These are phyloP conservation scores for Tethya wilhelma DNA, from an alignment of 37 sponge, comb jelly and placozoan species.

Conservation along the genomic window DNA sequence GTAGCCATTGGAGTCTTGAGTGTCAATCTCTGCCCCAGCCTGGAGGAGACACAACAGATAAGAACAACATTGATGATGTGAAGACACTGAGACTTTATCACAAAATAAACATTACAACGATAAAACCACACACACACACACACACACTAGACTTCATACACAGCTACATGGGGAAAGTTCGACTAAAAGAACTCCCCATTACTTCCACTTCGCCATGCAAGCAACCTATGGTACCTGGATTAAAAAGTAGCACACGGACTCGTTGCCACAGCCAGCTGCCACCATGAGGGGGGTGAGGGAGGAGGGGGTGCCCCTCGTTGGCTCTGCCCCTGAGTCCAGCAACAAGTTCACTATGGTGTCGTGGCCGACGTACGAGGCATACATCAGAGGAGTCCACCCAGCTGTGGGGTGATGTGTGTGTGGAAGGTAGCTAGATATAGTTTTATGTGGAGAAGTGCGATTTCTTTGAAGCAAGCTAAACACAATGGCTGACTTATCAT, in stretches of 20 bases:
- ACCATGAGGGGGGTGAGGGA: constrained; percentile 81
- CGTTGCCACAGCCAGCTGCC: constrained; percentile 90
- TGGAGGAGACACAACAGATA: constrained; percentile 15
- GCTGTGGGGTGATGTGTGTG: constrained; percentile 19
- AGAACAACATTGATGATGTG: too few species aligned
- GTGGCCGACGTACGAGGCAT: constrained; percentile 81
- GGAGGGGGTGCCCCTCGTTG: constrained; percentile 46
- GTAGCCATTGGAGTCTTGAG: constrained; percentile 62
- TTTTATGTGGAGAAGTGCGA: background rate
- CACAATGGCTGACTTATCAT: too few species aligned
- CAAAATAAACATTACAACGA: too few species aligned
- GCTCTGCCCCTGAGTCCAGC: constrained; percentile 67
- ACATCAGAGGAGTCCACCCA: constrained; percentile 85
- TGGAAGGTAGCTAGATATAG: background rate
- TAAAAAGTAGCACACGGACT: constrained; percentile 80
- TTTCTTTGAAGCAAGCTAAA: too few species aligned
- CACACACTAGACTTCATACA: constrained; percentile 4
- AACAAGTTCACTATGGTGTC: constrained; percentile 80
- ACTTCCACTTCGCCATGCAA: background rate
- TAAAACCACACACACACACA: constrained; percentile 13
- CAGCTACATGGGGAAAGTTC: background rate
- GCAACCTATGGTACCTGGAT: constrained; percentile 49
- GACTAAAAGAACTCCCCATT: background rate
- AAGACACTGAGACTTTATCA: too few species aligned
- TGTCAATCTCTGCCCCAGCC: constrained; percentile 60